Percentiles rank a stretch among this genome's conserved stretches.
These are phyloP conservation scores for Rotaria socialis DNA, from an alignment of 2,888 invertebrate genomes.

Conservation along the genomic window DNA sequence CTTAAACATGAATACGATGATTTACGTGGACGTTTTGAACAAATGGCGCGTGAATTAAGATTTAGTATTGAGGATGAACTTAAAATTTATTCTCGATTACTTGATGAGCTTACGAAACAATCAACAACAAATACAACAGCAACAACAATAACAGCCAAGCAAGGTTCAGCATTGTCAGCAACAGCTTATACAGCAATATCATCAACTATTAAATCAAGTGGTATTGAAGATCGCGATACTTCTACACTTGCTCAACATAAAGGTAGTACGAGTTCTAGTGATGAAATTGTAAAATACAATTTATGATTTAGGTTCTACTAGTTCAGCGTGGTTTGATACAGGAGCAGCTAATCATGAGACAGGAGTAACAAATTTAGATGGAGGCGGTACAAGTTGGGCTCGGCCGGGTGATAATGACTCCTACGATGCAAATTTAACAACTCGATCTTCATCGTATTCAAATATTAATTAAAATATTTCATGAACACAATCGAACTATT, in stretches of 20 bases:
- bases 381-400: neutral
- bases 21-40: neutral
- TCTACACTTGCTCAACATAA: neutral
- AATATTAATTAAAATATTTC: neutral
- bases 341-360: neutral
- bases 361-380: neutral
- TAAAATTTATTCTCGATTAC: conserved; percentile 12
- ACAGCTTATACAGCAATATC: neutral
- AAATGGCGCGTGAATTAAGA: conserved; percentile 13
- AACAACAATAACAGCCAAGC: neutral
- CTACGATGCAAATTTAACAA: neutral
- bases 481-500: neutral
- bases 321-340: neutral
- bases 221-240: neutral
- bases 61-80: conserved; percentile 34
- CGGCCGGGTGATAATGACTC: neutral
- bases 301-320: neutral
- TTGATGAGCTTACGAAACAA: conserved; percentile 17
- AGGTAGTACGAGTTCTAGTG: neutral
- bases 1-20: conserved; percentile 13
- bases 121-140: neutral
- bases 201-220: conserved; percentile 13
- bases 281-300: neutral
- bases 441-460: neutral
- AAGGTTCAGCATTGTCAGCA: neutral